Base-by-base conservation (phyloP, 2,888 invertebrate genomes). In the Orchesella flavescens region DNA sequence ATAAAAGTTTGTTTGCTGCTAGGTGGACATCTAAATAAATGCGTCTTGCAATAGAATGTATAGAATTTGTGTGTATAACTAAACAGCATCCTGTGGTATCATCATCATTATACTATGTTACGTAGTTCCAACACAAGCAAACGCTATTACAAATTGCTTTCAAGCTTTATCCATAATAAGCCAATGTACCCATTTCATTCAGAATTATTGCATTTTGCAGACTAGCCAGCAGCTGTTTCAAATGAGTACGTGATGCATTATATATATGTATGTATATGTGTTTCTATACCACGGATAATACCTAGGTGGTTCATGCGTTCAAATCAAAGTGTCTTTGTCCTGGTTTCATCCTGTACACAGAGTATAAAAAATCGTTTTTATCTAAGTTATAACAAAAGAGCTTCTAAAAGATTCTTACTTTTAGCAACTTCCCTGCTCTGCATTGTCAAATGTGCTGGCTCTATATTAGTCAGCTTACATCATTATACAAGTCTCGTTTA, bases 111-210 rank as follows among this genome's bases (percentile, higher is more conserved):
- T 53, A 3, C 53, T n/a, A 53, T 53, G 15, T 9, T 53, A 5
- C 15, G 15, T 53, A n/a, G 9, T 9, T 5, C 3, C 17, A 57
- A 57, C 17, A 55, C 69, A 44, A 69, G 21, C 69, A 55, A 69
- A 55, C 24, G 69, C 46, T 53, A 53, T 9, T 69, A 2, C 46
- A 46, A n/a, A 44, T 68, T 46, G 46, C 68, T 46, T 68, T 68
- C 44, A 19, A 69, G 53, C 53, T 46, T 53, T 53, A 46, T 49
- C 53, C 49, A 53, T 53, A 69, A 49, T 23, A 69, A 69, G 55
- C 23, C 55, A 69, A 69, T 23, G 69, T 69, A 55, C 69, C 53
- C 69, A 49, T 69, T 69, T 55, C 69, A 69, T 69, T 55, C 46
- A 69, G 24, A 69, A 69, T 21, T 53, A 23, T 53, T 69, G 44